phyloP scores from a whole-genome alignment of 2,113 vertebrate genomes.

The Formicarius rufipectus region DNA sequence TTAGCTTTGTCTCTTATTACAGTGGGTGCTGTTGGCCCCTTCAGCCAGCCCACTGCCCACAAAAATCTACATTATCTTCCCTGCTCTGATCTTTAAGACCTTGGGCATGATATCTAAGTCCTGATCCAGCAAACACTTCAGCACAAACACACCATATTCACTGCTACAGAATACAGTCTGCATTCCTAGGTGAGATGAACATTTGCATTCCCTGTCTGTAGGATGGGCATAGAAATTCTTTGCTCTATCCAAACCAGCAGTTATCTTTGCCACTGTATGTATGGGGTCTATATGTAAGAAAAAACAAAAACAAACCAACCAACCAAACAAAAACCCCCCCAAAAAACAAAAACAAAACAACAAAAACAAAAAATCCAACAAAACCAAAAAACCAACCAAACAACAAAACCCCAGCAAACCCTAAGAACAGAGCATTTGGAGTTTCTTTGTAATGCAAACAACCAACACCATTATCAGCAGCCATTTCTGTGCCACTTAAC shows the following conservation, averaged over 20 bases:
- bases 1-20: not conserved
- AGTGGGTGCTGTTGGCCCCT: not conserved
- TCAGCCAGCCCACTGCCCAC: not conserved
- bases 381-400: too few relatives aligned
- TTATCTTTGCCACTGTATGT: not conserved
- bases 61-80: not conserved
- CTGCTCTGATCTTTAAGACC: not conserved
- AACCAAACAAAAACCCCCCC: too few relatives aligned
- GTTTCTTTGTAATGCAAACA: not conserved
- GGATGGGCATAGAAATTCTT: not conserved
- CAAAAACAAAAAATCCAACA: too few relatives aligned
- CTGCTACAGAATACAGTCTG: not conserved
- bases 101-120: not conserved
- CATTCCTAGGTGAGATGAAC: not conserved
- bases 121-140: not conserved
- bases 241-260: not conserved
- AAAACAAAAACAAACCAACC: not conserved
- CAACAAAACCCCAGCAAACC: too few relatives aligned
- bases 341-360: too few relatives aligned
- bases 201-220: not conserved
- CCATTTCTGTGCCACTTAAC: rapidly evolving
- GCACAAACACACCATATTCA: not conserved
- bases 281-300: not conserved
- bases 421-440: not conserved
- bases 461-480: not conserved